Conservation (phyloP, 2,888 invertebrate species). For the Opisthograptis luteolata region DNA sequence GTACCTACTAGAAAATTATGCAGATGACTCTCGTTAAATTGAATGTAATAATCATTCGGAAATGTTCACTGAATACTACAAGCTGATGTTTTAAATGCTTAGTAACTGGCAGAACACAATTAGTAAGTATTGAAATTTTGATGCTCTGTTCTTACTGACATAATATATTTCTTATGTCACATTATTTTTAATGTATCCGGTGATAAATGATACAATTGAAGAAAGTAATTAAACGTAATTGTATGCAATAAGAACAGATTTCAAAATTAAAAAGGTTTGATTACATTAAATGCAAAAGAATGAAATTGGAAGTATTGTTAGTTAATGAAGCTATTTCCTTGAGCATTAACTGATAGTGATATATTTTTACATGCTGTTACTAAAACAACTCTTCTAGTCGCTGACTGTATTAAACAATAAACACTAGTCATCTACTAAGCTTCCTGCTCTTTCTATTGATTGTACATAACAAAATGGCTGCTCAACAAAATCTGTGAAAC, state of each 20-base stretch:
- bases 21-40: too few relatives aligned
- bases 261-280: slow-evolving; percentile 10
- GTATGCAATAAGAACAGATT: slow-evolving; percentile 37
- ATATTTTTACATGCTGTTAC: slow-evolving; percentile 21
- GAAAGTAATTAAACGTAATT: too few relatives aligned
- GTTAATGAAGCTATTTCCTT: slow-evolving; percentile 25
- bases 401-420: slow-evolving; percentile 23
- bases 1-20: too few relatives aligned
- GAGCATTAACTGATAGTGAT: slow-evolving; percentile 27
- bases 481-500: slow-evolving; percentile 52
- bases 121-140: slow-evolving; percentile 17
- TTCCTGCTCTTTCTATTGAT: slow-evolving; percentile 55
- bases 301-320: slow-evolving; percentile 19
- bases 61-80: too few relatives aligned
- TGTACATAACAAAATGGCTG: slow-evolving; percentile 71
- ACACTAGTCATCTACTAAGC: slow-evolving; percentile 55
- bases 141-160: slow-evolving; percentile 29
- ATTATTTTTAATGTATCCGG: too few relatives aligned
- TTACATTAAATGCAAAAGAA: slow-evolving; percentile 4
- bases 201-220: too few relatives aligned
- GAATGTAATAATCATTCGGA: too few relatives aligned
- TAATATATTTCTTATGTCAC: too few relatives aligned
- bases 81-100: too few relatives aligned
- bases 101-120: slow-evolving; percentile 26
- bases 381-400: slow-evolving; percentile 37